phyloP scores from a whole-genome alignment of 2,797 vertebrate species.

The Psittacula echo region DNA sequence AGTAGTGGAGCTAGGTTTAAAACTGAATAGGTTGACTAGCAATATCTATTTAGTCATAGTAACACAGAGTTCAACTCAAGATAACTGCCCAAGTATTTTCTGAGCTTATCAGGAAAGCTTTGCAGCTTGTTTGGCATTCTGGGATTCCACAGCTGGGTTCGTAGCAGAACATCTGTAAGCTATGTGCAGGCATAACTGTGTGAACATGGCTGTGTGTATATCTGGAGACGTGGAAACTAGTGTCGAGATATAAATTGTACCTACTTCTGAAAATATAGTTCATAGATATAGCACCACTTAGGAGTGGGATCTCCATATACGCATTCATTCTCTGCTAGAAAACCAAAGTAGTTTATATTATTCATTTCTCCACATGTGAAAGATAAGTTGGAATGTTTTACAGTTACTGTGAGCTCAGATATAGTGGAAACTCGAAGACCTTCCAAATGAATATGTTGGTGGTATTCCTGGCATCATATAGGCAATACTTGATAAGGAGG shows the following conservation, averaged over 20 bases:
- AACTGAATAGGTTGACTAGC: neutral
- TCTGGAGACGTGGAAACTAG: neutral
- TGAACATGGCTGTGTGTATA: neutral
- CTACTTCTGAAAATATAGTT: neutral
- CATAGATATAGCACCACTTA: neutral
- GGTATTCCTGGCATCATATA: neutral
- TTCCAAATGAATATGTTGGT: neutral
- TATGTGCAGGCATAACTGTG: neutral
- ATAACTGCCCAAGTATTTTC: neutral
- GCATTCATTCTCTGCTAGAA: neutral
- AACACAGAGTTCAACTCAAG: neutral
- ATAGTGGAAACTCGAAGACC: neutral
- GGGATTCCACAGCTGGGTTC: neutral
- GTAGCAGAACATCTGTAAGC: neutral
- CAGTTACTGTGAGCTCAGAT: neutral
- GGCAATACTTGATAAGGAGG: neutral
- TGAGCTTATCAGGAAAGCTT: neutral
- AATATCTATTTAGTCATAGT: neutral
- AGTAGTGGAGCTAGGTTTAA: neutral
- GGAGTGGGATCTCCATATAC: neutral
- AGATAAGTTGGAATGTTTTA: neutral
- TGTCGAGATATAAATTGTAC: neutral
- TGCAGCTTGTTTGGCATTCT: neutral
- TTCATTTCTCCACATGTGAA: neutral
- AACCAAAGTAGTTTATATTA: neutral